Conservation (phyloP, 2,888 invertebrate species). For the Siphonodentalium dalli region DNA sequence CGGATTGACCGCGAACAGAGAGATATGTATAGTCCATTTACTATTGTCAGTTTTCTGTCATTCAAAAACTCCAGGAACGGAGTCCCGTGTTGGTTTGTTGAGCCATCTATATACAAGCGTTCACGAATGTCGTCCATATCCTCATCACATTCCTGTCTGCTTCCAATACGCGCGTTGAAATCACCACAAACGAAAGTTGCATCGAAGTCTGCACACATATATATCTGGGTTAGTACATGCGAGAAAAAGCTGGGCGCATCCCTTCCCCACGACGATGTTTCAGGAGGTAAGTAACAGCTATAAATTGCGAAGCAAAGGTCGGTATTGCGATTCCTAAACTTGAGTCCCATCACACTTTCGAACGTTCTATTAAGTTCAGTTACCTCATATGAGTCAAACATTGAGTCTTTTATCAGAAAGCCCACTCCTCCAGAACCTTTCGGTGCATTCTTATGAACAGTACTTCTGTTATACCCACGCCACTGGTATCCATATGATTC, state of each 20-base stretch:
- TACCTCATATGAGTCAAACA: background rate
- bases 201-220: background rate
- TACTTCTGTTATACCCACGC: background rate
- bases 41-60: background rate
- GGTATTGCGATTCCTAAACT: background rate
- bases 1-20: constrained; percentile 1
- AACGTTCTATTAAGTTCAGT: background rate
- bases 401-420: background rate
- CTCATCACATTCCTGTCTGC: background rate
- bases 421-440: constrained; percentile 12
- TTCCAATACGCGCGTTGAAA: constrained; percentile 2
- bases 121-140: background rate
- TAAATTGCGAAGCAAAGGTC: background rate
- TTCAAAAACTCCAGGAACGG: constrained; percentile 3
- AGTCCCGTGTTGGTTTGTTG: constrained; percentile 9
- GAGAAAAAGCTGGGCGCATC: constrained; percentile 3
- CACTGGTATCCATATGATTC: background rate
- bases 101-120: background rate
- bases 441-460: constrained; percentile 8
- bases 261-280: constrained; percentile 3
- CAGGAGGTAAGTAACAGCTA: constrained; percentile 7
- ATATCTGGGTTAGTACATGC: constrained; percentile 2
- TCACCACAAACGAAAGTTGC: background rate
- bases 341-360: constrained; percentile 3
- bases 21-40: constrained; percentile 17